These are phyloP conservation scores for Sclerurus mexicanus DNA, from an alignment of 2,113 vertebrate species.

Conservation along the genomic window DNA sequence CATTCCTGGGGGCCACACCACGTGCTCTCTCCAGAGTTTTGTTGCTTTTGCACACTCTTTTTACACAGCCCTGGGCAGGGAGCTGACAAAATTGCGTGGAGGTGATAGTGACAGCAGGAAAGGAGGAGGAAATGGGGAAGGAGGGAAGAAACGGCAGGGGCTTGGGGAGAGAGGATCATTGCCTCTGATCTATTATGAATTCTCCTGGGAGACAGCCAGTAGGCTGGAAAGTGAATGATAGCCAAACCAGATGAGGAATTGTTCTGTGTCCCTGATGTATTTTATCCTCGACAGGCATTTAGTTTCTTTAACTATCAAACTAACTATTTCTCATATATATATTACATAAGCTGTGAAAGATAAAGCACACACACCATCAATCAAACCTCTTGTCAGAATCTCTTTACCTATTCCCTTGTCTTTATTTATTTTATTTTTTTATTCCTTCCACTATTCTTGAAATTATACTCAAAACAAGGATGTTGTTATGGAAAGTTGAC, in stretches of 20 bases:
- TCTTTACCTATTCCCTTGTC: not conserved
- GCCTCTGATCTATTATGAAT: conserved; percentile 38
- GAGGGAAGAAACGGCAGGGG: not conserved
- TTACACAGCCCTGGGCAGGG: not conserved
- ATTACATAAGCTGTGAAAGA: conserved; percentile 57
- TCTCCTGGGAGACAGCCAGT: conserved; percentile 19
- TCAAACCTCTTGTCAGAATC: conserved; percentile 31
- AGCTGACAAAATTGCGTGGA: not conserved
- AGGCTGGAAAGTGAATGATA: conserved; percentile 56
- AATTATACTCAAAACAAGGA: not conserved
- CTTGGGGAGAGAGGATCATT: not conserved
- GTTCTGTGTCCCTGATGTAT: conserved; percentile 41
- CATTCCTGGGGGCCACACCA: not conserved
- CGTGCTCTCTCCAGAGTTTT: not conserved
- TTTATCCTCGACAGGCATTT: conserved; percentile 52
- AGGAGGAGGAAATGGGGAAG: not conserved
- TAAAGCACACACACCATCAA: conserved; percentile 45
- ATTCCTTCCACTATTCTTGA: not conserved
- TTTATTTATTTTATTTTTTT: not conserved
- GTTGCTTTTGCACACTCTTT: not conserved
- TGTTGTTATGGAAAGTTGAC: not conserved
- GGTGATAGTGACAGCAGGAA: not conserved
- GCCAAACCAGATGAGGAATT: conserved; percentile 49
- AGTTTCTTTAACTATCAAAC: conserved; percentile 57
- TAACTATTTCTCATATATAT: conserved; percentile 58